Conservation (phyloP, 2,888 invertebrate genomes). For the Automeris io region DNA sequence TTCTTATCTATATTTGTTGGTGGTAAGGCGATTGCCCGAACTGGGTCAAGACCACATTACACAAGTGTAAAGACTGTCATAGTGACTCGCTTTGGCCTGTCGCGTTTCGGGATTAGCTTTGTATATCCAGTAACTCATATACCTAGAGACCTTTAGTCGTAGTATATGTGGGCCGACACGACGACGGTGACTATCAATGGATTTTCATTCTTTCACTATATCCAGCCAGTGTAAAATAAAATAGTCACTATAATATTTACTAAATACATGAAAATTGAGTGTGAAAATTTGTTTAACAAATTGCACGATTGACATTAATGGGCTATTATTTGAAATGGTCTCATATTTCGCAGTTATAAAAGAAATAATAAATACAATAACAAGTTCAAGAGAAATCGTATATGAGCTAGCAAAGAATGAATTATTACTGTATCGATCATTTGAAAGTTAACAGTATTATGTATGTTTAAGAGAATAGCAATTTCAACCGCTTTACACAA, state of each 20-base stretch:
- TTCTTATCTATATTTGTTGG: too few relatives aligned
- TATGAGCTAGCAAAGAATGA: conserved; percentile 7
- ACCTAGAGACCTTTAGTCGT: too few relatives aligned
- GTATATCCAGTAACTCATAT: too few relatives aligned
- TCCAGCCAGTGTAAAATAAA: too few relatives aligned
- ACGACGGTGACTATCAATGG: too few relatives aligned
- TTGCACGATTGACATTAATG: conserved; percentile 4
- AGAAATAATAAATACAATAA: conserved; percentile 4
- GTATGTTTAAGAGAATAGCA: conserved; percentile 10
- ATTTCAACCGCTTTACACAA: conserved; percentile 19
- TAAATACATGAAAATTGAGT: neutral
- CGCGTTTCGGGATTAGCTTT: too few relatives aligned
- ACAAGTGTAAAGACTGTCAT: too few relatives aligned
- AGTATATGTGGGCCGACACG: too few relatives aligned
- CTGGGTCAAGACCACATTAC: too few relatives aligned
- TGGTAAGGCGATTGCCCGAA: too few relatives aligned
- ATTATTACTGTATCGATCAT: conserved; percentile 7
- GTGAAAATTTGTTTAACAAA: conserved; percentile 1
- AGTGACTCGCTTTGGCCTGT: too few relatives aligned
- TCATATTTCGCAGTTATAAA: conserved; percentile 5
- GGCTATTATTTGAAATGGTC: neutral
- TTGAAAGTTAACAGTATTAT: conserved; percentile 9
- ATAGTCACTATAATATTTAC: neutral
- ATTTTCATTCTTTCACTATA: too few relatives aligned
- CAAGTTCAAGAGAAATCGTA: neutral